Base-by-base conservation (phyloP, 2,797 vertebrate species). In the Esox masquinongy region DNA sequence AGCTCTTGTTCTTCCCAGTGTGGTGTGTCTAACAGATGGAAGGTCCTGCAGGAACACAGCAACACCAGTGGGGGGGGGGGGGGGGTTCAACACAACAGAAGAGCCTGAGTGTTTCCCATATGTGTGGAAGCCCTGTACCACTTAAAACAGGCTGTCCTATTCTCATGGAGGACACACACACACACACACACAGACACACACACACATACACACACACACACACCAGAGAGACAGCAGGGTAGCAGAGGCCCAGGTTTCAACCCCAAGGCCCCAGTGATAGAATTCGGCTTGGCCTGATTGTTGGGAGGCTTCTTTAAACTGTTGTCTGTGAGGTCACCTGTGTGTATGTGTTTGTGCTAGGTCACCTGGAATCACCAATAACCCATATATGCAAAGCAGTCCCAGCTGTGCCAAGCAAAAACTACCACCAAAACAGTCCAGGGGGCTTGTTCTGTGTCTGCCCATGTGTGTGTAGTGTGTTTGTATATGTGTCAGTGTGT, bases 251-350 rank as follows among this genome's bases (percentile, higher is more conserved):
- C 68, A 69, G 68, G 68, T 47, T 31, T 36, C 36, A 5, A 11
- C 66, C 53, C 76, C 73, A 2, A 68, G 76, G 77, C 24, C 29
- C 22, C 39, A 14, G 36, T 69, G 39, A 49, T 6, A 75, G 71
- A 75, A 70, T 16, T 77, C 70, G 70, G 24, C 51, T 39, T 83
- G 81, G 82, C 77, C 74, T 80, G 74, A 73, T 83, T 85, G 64
- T 78, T 68, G 71, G 79, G 70, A 56, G n/a, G 14, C 22, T 5
- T 14, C 8, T 26, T 22, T 24, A 26, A 61, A 24, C 9, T 24
- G 11, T 1, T 61, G 56, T 78, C 75, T 74, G 31, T 34, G 49
- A 61, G 56, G 56, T 61, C 56, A 61, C 56, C 56, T 24, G 9
- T 15, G 3, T 9, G 22, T 50, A 19, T 73, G 69, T 14, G 34